Evolutionary conservation across 2,888 invertebrate genomes (phyloP).

Genomic region (Osedax fenrisi): DNA sequence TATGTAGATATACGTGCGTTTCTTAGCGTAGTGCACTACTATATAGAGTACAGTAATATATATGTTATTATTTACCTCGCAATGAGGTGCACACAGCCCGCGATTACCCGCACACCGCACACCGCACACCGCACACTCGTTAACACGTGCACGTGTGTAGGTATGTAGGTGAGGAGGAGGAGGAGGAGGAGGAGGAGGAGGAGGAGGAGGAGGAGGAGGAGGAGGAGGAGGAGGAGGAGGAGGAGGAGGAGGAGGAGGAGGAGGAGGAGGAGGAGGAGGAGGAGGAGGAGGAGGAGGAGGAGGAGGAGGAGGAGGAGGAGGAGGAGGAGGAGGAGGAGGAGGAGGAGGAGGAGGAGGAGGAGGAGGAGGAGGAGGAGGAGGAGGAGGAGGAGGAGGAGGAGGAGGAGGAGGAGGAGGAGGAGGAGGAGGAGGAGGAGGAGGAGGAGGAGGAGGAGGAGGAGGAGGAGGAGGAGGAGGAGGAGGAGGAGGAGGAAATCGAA

Average conservation of each 20-base stretch:
- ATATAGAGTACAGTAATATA: too few relatives aligned
- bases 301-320: conserved; percentile 15
- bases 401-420: not conserved
- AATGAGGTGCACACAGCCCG: too few relatives aligned
- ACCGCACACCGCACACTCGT: too few relatives aligned
- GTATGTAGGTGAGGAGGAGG: conserved; percentile 6
- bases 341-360: not conserved
- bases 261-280: conserved; percentile 10
- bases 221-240: not conserved
- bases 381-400: not conserved
- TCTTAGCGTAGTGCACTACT: too few relatives aligned
- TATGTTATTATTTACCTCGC: too few relatives aligned
- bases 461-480: not conserved
- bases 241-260: conserved; percentile 31
- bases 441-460: not conserved
- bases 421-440: conserved; percentile 7
- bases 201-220: conserved; percentile 13
- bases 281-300: conserved; percentile 22
- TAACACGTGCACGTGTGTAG: too few relatives aligned
- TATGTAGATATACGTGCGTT: too few relatives aligned
- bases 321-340: conserved; percentile 2
- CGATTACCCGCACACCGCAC: too few relatives aligned
- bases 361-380: not conserved
- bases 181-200: conserved; percentile 22
- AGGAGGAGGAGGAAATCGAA: not conserved